A percentile compares a stretch with the other conserved stretches of the same genome.
These are phyloP conservation scores for Microctenopoma stevenorrisi DNA, from an alignment of 2,797 vertebrate species.

Conservation along the genomic window DNA sequence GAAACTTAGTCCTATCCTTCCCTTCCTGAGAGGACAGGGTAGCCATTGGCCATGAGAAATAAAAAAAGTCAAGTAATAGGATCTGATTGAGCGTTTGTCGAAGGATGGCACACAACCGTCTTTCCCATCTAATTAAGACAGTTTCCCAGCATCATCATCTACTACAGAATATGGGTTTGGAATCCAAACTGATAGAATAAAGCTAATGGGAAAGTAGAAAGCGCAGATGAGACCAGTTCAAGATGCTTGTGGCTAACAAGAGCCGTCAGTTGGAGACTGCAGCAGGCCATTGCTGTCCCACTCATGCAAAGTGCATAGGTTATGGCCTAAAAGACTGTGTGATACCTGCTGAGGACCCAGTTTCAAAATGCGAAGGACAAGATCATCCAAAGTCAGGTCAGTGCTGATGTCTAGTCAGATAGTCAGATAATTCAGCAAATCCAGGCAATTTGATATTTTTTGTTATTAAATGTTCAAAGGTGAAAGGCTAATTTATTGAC, in stretches of 20 bases:
- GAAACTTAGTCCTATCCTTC: neutral
- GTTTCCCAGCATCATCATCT: conserved; percentile 1
- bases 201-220: neutral
- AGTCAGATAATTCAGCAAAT: too few species aligned
- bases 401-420: too few species aligned
- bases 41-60: neutral
- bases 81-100: neutral
- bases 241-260: conserved; percentile 1
- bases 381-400: too few species aligned
- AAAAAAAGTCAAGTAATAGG: neutral
- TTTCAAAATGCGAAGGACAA: neutral
- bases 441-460: too few species aligned
- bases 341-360: neutral
- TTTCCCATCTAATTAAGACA: neutral
- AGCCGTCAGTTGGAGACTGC: neutral
- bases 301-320: too few species aligned
- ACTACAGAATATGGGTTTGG: neutral
- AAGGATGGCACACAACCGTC: neutral
- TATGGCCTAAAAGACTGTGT: neutral
- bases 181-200: neutral
- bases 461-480: too few species aligned
- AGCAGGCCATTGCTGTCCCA: neutral
- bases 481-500: too few species aligned
- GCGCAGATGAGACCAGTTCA: neutral
- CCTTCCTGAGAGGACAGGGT: neutral